phyloP scores from a whole-genome alignment of 2,113 vertebrate genomes.

The Orientallactaga bullata region DNA sequence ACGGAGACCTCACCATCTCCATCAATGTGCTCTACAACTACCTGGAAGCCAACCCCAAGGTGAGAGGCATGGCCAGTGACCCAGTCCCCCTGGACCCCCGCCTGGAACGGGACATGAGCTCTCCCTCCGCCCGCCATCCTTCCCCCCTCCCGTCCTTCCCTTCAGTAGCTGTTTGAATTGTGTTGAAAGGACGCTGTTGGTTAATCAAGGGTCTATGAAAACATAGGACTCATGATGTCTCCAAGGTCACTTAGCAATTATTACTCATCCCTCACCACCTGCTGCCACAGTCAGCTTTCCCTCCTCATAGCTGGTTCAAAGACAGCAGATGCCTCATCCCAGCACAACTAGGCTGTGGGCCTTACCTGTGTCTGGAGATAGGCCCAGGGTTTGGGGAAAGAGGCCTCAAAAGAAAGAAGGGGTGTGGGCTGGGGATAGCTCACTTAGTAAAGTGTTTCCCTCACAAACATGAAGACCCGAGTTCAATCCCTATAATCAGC shows the following conservation, averaged over 20 bases:
- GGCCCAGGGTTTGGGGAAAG: not conserved
- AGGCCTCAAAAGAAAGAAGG: not conserved
- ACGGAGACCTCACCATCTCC: conserved; percentile 87
- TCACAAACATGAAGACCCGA: too few relatives aligned
- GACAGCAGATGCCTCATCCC: not conserved
- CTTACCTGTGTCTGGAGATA: not conserved
- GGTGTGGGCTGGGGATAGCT: too few relatives aligned
- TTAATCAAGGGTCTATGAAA: not conserved
- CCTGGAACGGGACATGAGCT: rapidly evolving
- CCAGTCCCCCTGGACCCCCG: not conserved
- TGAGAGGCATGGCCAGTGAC: not conserved
- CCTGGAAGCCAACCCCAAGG: conserved; percentile 88
- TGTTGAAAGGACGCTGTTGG: not conserved
- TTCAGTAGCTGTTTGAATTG: too few relatives aligned
- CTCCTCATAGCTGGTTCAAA: not conserved
- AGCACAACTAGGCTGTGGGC: not conserved
- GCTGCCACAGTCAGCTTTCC: not conserved
- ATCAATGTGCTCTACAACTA: conserved; percentile 87
- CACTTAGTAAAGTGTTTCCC: too few relatives aligned
- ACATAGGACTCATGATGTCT: rapidly evolving
- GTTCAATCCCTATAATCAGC: too few relatives aligned
- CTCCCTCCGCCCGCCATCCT: rapidly evolving
- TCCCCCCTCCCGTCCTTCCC: rapidly evolving
- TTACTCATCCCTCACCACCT: rapidly evolving
- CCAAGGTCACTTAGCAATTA: rapidly evolving